phyloP scores from a whole-genome alignment of 2,797 vertebrate species.

The Onychomys leucogaster region DNA sequence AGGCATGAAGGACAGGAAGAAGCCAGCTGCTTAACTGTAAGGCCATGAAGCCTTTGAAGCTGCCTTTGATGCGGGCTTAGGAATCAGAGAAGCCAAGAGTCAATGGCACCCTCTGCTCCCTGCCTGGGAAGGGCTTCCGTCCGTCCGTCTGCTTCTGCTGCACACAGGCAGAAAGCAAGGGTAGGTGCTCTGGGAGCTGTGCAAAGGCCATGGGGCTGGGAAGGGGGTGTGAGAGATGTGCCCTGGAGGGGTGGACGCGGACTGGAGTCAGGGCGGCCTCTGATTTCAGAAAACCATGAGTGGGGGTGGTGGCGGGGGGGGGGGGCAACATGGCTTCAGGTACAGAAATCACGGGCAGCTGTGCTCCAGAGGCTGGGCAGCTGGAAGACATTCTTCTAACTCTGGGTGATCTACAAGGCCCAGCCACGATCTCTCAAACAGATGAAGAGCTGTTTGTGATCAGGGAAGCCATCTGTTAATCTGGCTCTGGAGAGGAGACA shows the following conservation, averaged over 20 bases:
- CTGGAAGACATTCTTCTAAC: neutral
- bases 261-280: neutral
- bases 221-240: accelerated
- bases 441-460: neutral
- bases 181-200: accelerated
- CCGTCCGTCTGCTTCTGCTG: neutral
- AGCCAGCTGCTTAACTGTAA: neutral
- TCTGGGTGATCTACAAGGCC: neutral
- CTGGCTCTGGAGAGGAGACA: neutral
- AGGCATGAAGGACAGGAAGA: neutral
- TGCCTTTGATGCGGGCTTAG: neutral
- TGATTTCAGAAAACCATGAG: neutral
- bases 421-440: neutral
- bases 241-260: neutral
- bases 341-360: neutral
- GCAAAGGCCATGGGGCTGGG: neutral
- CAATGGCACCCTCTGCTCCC: neutral
- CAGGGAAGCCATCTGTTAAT: neutral
- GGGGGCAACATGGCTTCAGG: too few relatives aligned
- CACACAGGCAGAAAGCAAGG: neutral
- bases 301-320: too few relatives aligned
- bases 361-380: neutral
- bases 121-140: neutral
- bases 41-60: neutral
- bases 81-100: neutral